Evolutionary conservation across 2,888 invertebrate genomes (phyloP).

Genomic region (Lathronympha strigana): DNA sequence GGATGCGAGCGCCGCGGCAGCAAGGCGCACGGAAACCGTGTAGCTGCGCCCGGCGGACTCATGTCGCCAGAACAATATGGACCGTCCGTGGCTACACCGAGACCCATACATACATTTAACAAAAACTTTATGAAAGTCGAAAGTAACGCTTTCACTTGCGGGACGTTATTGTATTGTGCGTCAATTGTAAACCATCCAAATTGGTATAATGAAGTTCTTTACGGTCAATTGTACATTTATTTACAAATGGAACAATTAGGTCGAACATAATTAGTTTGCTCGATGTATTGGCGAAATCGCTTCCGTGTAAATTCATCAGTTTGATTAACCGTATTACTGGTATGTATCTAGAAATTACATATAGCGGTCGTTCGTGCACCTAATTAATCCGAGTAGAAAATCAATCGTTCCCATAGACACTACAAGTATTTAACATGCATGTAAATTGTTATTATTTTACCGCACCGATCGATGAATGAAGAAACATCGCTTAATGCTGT

Average conservation of each 20-base stretch:
- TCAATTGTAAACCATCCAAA: conserved; percentile 68
- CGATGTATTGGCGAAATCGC: conserved; percentile 12
- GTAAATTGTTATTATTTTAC: no score
- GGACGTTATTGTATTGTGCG: conserved; percentile 70
- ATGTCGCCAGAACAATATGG: conserved; percentile 80
- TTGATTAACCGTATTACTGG: background rate
- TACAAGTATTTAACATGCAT: no score
- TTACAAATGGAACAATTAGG: conserved; percentile 54
- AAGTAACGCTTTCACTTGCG: conserved; percentile 82
- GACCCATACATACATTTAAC: conserved; percentile 76
- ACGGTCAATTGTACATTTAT: conserved; percentile 58
- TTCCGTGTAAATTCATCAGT: conserved; percentile 11
- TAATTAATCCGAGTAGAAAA: no score
- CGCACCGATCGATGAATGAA: no score
- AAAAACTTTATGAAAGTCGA: conserved; percentile 83
- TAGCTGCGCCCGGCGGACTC: conserved; percentile 55
- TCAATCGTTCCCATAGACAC: no score
- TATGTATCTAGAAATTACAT: no score
- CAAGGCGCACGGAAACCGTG: conserved; percentile 35
- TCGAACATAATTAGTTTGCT: conserved; percentile 49
- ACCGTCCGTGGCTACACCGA: conserved; percentile 59
- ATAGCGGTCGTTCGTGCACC: no score
- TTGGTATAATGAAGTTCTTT: conserved; percentile 52
- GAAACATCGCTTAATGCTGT: no score
- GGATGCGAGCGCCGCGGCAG: background rate